These are phyloP conservation scores for Masticophis lateralis DNA, from an alignment of 2,797 vertebrate genomes.

Conservation along the genomic window DNA sequence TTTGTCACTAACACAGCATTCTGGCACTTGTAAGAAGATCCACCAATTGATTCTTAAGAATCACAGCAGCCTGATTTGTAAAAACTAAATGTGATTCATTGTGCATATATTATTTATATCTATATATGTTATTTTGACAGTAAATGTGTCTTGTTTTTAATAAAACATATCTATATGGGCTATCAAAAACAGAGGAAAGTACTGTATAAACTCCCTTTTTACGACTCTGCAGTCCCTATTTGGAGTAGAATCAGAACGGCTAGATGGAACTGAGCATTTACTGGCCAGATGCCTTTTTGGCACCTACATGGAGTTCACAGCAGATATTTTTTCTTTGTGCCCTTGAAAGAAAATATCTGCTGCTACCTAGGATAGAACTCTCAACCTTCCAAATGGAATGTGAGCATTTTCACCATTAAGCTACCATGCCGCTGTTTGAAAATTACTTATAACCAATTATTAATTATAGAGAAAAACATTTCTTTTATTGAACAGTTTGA, in stretches of 20 bases:
- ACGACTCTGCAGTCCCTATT: background rate
- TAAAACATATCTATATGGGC: background rate
- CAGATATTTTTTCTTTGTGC: background rate
- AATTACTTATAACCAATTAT: background rate
- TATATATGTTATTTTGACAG: background rate
- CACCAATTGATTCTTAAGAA: background rate
- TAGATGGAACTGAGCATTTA: background rate
- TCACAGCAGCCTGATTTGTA: background rate
- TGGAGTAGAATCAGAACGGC: background rate
- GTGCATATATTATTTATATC: background rate
- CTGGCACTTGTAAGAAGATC: background rate
- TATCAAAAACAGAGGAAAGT: background rate
- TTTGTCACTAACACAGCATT: background rate
- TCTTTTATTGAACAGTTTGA: constrained; percentile 1
- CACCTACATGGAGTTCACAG: background rate
- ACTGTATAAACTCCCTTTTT: background rate
- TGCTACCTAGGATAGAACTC: background rate
- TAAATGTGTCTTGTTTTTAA: background rate
- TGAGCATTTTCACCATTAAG: background rate
- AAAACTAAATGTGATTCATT: background rate
- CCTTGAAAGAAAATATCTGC: background rate
- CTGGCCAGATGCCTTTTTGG: background rate
- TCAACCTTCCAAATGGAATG: background rate
- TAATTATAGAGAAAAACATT: background rate
- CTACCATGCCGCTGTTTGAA: background rate